Base-by-base conservation (phyloP, 2,888 invertebrate species). In the Papilio demoleus region DNA sequence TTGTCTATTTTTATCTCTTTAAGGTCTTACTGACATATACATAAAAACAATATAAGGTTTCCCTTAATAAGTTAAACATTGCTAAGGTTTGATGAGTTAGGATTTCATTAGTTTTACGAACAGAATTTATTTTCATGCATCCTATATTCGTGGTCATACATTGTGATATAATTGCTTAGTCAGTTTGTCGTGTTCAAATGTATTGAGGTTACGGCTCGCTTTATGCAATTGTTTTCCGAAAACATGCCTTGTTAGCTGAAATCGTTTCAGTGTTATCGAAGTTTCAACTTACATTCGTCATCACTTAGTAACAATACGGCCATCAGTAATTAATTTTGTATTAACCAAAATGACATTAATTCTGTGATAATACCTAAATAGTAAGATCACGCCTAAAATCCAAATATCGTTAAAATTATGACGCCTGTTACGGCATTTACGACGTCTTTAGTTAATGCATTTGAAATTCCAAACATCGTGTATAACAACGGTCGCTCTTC, bases 231-330 rank as follows among this genome's bases (percentile, higher is more conserved):
- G 53, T 53, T n/a, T 53, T 53, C 53, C n/a, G 1, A 4, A 53
- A 53, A 53, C 53, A 53, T 27, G 53, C 53, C 14, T 27, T 53
- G 53, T 27, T 53, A n/a, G n/a, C 53, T 24, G 53, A 53, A 53
- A 53, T 53, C 27, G 27, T 53, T 53, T 53, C 14, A 53, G 27
- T n/a, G 24, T 24, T 24, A 22, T 50, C 24, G 24, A 24, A 50
- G 24, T 50, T 8, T 11, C 0, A 2, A 19, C 47, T 11, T 47
- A 38, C 11, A 38, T 38, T 38, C 14, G 2, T 38, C 4, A 14
- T 17, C 1, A 17, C 17, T 42, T 42, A 17, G 42, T 42, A 19
- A 9, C 17, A 42, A 42, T 42, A 19, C n/a, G n/a, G n/a, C n/a
- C n/a, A n/a, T n/a, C n/a, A n/a, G n/a, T n/a, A n/a, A n/a, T n/a